Conservation (phyloP, 2,797 vertebrate species). For the Lagodon rhomboides region DNA sequence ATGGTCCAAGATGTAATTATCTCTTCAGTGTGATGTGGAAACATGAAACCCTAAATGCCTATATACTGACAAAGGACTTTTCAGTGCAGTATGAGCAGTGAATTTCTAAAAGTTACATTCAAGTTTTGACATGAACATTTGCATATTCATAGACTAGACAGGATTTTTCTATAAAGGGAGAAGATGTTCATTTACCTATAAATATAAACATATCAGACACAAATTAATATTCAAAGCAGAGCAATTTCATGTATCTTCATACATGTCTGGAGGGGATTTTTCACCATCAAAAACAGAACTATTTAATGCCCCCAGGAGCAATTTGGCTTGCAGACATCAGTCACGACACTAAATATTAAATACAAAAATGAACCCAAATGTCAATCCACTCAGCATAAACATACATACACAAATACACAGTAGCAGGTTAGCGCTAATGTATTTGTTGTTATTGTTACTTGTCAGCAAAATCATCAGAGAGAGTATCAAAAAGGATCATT, state of each 20-base stretch:
- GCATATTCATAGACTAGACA: neutral
- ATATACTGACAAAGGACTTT: neutral
- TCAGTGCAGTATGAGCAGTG: neutral
- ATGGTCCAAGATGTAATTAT: neutral
- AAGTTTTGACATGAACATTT: neutral
- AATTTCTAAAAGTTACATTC: neutral
- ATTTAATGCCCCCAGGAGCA: neutral
- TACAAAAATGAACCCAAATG: neutral
- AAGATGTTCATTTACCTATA: too few species aligned
- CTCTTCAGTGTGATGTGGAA: neutral
- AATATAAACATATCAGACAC: neutral
- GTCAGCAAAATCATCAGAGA: neutral
- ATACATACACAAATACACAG: neutral
- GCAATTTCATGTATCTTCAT: neutral
- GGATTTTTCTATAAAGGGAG: neutral
- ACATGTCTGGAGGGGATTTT: constrained; percentile 3
- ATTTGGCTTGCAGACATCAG: neutral
- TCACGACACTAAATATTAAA: neutral
- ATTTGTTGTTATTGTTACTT: neutral
- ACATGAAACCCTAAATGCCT: neutral
- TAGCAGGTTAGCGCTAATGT: neutral
- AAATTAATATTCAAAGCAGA: neutral
- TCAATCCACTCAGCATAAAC: neutral
- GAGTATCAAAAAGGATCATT: neutral
- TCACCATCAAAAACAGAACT: neutral